phyloP scores from a whole-genome alignment of 2,888 invertebrate species.

The Reticulitermes lucifugus region DNA sequence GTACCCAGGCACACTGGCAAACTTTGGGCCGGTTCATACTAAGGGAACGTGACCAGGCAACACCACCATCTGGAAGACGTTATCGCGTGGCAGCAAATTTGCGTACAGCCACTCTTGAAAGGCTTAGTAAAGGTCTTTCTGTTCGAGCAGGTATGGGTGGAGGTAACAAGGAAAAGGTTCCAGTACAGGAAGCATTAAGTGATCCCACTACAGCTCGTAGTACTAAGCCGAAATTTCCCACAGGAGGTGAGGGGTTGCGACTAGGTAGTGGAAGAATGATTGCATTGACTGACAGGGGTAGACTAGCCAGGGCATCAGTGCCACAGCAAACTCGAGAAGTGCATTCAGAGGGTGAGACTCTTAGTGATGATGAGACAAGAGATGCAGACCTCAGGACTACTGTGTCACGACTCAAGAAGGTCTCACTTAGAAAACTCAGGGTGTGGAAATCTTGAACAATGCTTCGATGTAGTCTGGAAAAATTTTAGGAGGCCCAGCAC shows the following conservation, averaged over 20 bases:
- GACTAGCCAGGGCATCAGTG: constrained; percentile 63
- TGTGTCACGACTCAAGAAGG: constrained; percentile 81
- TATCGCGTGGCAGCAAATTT: constrained; percentile 67
- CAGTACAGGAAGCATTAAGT: constrained; percentile 71
- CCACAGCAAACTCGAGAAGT: constrained; percentile 70
- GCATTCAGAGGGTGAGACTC: constrained; percentile 78
- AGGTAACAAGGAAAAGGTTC: constrained; percentile 65
- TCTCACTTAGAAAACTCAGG: constrained; percentile 80
- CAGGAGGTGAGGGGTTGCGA: constrained; percentile 52
- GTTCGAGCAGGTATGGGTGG: constrained; percentile 72
- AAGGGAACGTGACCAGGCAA: constrained; percentile 75
- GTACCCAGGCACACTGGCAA: constrained; percentile 92
- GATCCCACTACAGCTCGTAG: constrained; percentile 69
- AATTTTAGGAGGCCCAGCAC: constrained; percentile 41
- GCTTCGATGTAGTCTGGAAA: constrained; percentile 32
- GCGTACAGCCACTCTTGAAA: constrained; percentile 69
- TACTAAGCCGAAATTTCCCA: constrained; percentile 56
- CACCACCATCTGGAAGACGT: constrained; percentile 68
- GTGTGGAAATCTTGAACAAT: constrained; percentile 80
- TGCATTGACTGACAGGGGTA: constrained; percentile 62
- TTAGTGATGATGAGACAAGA: constrained; percentile 72
- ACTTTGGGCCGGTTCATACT: constrained; percentile 85
- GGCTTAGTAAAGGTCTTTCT: constrained; percentile 77
- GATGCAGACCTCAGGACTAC: constrained; percentile 79
- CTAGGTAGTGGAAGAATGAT: constrained; percentile 57